Percentiles rank a stretch among this genome's conserved stretches.
phyloP scores from a whole-genome alignment of 1,140 invertebrate genomes.

The Sitobion miscanthi region DNA sequence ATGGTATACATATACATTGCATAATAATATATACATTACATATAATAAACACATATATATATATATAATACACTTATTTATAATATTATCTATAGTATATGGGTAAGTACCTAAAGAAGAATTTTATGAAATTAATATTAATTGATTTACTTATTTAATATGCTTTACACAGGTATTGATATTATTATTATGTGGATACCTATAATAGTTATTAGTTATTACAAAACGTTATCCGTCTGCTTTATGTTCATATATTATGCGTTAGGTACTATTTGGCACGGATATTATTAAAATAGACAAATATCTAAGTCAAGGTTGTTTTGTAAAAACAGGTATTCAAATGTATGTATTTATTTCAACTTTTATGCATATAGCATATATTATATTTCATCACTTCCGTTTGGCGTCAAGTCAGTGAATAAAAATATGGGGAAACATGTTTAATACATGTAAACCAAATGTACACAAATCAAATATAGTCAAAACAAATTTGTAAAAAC shows the following conservation, averaged over 20 bases:
- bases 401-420: neutral
- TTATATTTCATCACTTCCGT: slow-evolving; percentile 33
- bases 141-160: neutral
- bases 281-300: slow-evolving; percentile 12
- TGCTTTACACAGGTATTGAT: neutral
- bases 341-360: neutral
- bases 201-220: neutral
- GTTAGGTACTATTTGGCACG: neutral
- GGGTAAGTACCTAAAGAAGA: too few relatives aligned
- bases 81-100: too few relatives aligned
- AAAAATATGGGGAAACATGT: neutral
- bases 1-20: too few relatives aligned
- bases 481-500: neutral
- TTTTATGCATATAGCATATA: neutral
- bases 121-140: neutral
- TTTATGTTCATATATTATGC: neutral
- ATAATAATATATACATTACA: too few relatives aligned
- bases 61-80: too few relatives aligned
- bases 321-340: slow-evolving; percentile 14
- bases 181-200: neutral
- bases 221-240: neutral
- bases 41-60: too few relatives aligned
- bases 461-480: neutral
- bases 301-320: slow-evolving; percentile 42
- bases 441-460: neutral